phyloP scores from a whole-genome alignment of 1,140 invertebrate genomes.

The Lasioglossum baleicum region DNA sequence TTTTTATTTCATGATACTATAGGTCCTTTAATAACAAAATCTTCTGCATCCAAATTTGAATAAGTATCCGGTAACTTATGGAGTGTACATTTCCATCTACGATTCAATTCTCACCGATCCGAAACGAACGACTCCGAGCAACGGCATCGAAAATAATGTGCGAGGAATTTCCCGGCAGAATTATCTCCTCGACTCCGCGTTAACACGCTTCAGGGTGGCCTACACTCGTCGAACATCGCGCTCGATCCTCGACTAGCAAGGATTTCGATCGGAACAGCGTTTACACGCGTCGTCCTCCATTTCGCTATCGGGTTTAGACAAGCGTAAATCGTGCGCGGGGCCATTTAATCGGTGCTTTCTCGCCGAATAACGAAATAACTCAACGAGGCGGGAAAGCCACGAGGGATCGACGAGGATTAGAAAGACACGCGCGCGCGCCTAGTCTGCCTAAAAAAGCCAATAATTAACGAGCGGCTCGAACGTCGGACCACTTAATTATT shows the following conservation, averaged over 20 bases:
- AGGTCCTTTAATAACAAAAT: no score
- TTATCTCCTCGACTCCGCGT: background rate
- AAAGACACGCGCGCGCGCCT: background rate
- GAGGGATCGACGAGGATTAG: background rate
- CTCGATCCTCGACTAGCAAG: no score
- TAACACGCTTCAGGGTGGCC: background rate
- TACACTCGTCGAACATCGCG: background rate
- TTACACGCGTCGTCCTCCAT: constrained; percentile 8
- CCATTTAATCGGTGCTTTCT: constrained; percentile 13
- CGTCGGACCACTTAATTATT: constrained; percentile 28
- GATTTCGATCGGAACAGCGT: constrained; percentile 12
- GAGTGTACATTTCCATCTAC: no score
- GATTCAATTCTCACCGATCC: background rate
- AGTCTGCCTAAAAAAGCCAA: background rate
- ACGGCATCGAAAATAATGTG: background rate
- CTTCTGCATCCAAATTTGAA: no score
- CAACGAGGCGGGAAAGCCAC: constrained; percentile 14
- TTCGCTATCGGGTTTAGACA: constrained; percentile 22
- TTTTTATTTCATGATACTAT: no score
- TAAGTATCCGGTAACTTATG: no score
- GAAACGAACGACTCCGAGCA: background rate
- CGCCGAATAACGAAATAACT: constrained; percentile 30
- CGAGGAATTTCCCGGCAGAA: background rate
- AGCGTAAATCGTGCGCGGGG: background rate
- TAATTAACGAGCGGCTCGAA: constrained; percentile 21